Conservation (phyloP, 2,797 vertebrate genomes). For the Sebastolobus alascanus region DNA sequence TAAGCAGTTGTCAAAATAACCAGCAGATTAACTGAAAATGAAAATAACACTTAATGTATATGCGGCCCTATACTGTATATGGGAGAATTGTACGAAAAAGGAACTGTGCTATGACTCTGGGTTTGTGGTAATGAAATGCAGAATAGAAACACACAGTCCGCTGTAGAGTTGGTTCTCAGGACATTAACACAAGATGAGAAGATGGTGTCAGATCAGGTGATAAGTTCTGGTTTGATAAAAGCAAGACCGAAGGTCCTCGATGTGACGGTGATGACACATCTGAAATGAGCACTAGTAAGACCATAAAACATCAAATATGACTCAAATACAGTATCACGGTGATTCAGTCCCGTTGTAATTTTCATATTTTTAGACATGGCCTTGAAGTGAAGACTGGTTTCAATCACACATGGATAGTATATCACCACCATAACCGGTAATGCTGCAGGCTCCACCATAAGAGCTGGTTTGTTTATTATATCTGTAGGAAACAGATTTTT, state of each 20-base stretch:
- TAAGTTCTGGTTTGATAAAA: constrained; percentile 12
- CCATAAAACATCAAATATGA: background rate
- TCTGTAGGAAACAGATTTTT: background rate
- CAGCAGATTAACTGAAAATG: background rate
- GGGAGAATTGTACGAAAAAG: constrained; percentile 28
- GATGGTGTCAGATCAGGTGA: constrained; percentile 2
- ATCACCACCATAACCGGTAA: background rate
- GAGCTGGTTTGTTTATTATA: constrained; percentile 1
- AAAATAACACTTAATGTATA: background rate
- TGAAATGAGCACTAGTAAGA: background rate
- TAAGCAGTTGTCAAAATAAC: background rate
- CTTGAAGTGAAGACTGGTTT: background rate
- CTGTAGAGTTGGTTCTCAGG: background rate
- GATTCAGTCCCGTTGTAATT: background rate
- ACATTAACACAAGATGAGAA: constrained; percentile 7
- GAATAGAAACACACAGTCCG: constrained; percentile 47
- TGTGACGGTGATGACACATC: background rate
- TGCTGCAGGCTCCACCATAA: background rate
- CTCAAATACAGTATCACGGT: background rate
- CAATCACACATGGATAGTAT: background rate
- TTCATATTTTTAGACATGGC: background rate
- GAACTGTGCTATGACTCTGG: constrained; percentile 2
- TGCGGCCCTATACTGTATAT: background rate
- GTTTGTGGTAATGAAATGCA: constrained; percentile 34
- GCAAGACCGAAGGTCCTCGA: background rate